phyloP scores from a whole-genome alignment of 2,113 vertebrate species.

The Dromaius novaehollandiae region DNA sequence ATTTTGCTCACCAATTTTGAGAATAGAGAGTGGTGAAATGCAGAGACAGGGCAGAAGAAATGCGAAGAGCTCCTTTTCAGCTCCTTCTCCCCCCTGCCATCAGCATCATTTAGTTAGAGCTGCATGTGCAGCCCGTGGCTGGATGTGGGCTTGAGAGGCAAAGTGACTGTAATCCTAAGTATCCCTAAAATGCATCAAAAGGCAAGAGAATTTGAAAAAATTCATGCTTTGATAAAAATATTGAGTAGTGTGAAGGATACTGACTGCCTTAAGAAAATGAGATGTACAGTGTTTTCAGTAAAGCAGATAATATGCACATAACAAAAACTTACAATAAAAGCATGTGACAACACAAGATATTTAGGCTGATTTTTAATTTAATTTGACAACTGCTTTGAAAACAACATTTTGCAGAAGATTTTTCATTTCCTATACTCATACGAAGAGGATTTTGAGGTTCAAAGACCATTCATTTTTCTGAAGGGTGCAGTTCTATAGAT shows the following conservation, averaged over 20 bases:
- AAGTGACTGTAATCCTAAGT: background rate
- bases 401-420: background rate
- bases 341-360: background rate
- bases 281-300: background rate
- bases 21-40: background rate
- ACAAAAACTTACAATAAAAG: background rate
- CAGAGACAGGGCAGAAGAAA: background rate
- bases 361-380: background rate
- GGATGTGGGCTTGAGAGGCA: background rate
- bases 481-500: background rate
- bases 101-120: background rate
- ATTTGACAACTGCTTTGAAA: background rate
- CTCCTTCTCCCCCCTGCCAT: background rate
- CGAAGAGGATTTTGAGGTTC: background rate
- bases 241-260: background rate
- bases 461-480: background rate
- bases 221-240: background rate
- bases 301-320: background rate
- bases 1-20: background rate
- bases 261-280: background rate
- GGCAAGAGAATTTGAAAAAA: background rate
- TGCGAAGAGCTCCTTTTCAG: background rate
- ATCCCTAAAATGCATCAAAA: background rate
- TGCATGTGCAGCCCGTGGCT: background rate
- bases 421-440: background rate